Base-by-base conservation (phyloP, 2,797 vertebrate genomes). In the Arremon brunneinucha region DNA sequence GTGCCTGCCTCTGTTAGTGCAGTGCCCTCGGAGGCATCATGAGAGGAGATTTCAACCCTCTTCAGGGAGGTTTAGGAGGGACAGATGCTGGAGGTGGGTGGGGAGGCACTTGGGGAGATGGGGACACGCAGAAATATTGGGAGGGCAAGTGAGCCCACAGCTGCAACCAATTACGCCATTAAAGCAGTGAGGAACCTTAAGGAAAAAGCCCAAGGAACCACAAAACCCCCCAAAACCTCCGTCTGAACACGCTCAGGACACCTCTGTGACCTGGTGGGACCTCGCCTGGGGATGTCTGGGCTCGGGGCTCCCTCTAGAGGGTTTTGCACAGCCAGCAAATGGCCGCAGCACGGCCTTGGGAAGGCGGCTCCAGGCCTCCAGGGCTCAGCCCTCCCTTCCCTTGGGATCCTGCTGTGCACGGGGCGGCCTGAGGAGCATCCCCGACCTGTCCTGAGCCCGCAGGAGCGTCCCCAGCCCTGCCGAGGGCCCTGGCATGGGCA, bases 241-340 rank as follows among this genome's bases (percentile, higher is more conserved):
- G 6, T 6, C 60, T 28, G 37, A 39, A n/a, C 27, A 8, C 6
- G 7, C 41, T 12, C 17, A 8, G 14, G 39, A n/a, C 35, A 10
- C 11, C 53, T 60, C 5, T 4, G 62, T 21, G 64, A 57, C 49
- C 52, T 37, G 19, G 1, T 1, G 19, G 32, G 56, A 49, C 76
- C 44, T 47, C 0, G 22, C 20, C 20, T 1, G 4, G n/a, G 19
- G 24, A 90, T 93, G 65, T 21, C 59, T 92, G 74, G 62, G 43
- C 72, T 78, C 37, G 1, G 62, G 72, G 93, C 94, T 95, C 96
- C 93, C 94, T 95, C 96, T 95, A 94, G 92, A 95, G 96, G 90
- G 69, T 56, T 83, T 55, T 59, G 35, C 23, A 22, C 27, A 55
- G 19, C 9, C 75, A 24, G 24, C 70, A 49, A 46, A 64, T 5